These are phyloP conservation scores for Phrynosoma blainvillii DNA, from an alignment of 2,113 vertebrate genomes.

Conservation along the genomic window DNA sequence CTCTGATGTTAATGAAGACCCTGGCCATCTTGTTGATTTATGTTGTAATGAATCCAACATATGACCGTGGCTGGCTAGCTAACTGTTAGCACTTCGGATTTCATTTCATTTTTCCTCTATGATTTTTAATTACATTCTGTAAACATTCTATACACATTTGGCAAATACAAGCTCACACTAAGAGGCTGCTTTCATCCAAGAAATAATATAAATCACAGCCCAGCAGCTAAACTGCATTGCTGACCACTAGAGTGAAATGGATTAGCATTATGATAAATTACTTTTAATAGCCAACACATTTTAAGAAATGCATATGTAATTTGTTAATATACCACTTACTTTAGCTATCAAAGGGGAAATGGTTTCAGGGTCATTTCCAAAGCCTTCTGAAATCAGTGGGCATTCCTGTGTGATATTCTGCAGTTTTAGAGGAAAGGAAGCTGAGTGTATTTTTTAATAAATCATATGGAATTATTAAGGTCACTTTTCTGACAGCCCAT, in stretches of 20 bases:
- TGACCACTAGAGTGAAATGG: background rate
- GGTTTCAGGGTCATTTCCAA: background rate
- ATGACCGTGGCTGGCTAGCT: background rate
- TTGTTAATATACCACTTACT: background rate
- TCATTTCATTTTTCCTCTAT: background rate
- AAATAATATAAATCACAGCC: slow-evolving; percentile 30
- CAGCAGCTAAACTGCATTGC: slow-evolving; percentile 15
- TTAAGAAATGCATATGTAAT: background rate
- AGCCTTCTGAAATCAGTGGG: background rate
- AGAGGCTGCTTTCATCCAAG: slow-evolving; percentile 14
- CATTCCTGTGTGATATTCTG: background rate
- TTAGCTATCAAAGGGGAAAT: background rate
- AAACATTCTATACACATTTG: background rate
- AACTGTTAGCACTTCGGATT: background rate
- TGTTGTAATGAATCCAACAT: background rate
- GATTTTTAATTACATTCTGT: background rate
- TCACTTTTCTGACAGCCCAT: background rate
- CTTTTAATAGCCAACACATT: slow-evolving; percentile 32
- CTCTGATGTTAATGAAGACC: background rate
- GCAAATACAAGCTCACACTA: slow-evolving; percentile 5
- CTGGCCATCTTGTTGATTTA: background rate
- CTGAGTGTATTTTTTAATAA: background rate
- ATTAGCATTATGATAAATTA: background rate
- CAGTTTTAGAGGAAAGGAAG: background rate
- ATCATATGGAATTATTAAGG: background rate